Evolutionary conservation across 1,140 invertebrate genomes (phyloP), one percentile per base, ranked within the genome.

Genomic region (Gryllus bimaculatus): DNA sequence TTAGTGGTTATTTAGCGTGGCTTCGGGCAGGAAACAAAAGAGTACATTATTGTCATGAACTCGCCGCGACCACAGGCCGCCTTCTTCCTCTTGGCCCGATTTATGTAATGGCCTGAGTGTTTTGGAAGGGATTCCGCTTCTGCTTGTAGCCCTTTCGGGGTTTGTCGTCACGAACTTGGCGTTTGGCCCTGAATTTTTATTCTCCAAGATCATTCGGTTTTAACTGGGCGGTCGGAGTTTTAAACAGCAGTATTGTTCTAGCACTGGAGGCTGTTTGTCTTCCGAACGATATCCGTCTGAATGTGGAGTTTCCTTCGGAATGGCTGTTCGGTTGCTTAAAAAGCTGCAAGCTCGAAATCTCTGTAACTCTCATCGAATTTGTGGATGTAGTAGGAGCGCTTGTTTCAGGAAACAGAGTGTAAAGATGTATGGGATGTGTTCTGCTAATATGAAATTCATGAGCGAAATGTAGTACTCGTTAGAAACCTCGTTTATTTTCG

Each of bases 131-230:
- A 66, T 66, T 66, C 15, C 49, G 8, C 49, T 15, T 54, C 7
- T 13, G 18, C 54, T 66, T 7, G 1, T 13, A 66, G 54, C 10
- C 18, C 18, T 66, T 66, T 66, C 54, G 10, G 18, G 26, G 54
- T 66, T 66, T 66, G 54, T 66, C 54, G 54, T 66, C 54, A 66
- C 18, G 54, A 66, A 66, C 10, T 66, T 66, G 54, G 54, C 54
- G 54, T 66, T 66, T 66, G 54, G 54, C 54, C 54, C 54, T 66
- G 54, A 66, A 66, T 66, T 66, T 66, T 66, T 66, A 66, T 66
- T 66, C 18, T 66, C 7, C 18, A 18, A 66, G 18, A 66, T 66
- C 54, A 66, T 10, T 66, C 18, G 10, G 54, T 66, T 66, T 66
- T 66, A 66, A 66, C 26, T 39, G 26, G 26, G 26, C 26, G 26